These are phyloP conservation scores for Tragelaphus strepsiceros DNA, from an alignment of 2,113 vertebrate species.

Conservation along the genomic window DNA sequence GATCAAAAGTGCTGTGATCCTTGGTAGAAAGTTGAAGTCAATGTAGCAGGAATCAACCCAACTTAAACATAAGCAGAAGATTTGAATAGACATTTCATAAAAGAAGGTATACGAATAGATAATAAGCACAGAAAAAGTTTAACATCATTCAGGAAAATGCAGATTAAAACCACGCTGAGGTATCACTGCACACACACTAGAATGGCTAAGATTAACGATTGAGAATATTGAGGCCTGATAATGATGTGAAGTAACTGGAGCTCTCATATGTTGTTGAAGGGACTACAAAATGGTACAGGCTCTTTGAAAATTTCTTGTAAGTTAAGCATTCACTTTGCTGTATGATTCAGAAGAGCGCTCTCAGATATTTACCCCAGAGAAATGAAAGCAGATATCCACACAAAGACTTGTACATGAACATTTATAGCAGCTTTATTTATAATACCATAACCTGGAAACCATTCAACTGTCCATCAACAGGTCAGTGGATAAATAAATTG, in stretches of 20 bases:
- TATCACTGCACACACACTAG: neutral
- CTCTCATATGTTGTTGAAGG: neutral
- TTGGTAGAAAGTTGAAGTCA: slow-evolving; percentile 41
- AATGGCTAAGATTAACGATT: neutral
- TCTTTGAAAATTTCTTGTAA: neutral
- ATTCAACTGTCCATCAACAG: neutral
- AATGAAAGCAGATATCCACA: neutral
- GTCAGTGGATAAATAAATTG: neutral
- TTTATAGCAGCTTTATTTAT: neutral
- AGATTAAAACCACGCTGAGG: neutral
- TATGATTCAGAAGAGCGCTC: neutral
- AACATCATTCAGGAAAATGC: slow-evolving; percentile 24
- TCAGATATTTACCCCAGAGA: neutral
- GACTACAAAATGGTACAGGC: neutral
- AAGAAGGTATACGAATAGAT: neutral
- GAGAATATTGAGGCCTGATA: neutral
- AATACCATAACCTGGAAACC: neutral
- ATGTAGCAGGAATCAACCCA: slow-evolving; percentile 11
- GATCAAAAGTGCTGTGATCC: slow-evolving; percentile 21
- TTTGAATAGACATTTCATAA: slow-evolving; percentile 32
- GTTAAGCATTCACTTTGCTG: neutral
- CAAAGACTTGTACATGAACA: neutral
- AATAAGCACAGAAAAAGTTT: slow-evolving; percentile 25
- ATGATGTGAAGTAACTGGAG: neutral
- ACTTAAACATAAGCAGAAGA: slow-evolving; percentile 36